These are phyloP conservation scores for Machaerirhynchus nigripectus DNA, from an alignment of 2,113 vertebrate species.

Conservation along the genomic window DNA sequence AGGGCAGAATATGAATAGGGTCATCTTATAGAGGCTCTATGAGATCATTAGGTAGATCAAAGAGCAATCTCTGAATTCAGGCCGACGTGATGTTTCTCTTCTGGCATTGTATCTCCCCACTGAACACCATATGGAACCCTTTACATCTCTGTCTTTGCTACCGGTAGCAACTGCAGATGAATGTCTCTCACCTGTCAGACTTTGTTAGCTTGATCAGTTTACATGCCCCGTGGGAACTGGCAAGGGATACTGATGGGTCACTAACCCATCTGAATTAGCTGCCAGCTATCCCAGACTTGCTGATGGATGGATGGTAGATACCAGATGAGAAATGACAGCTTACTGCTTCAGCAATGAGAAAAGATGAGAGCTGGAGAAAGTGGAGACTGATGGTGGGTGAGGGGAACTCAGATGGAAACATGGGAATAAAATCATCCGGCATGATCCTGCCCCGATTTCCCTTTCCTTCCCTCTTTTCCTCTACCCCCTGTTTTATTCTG, in stretches of 20 bases:
- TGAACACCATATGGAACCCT: slow-evolving; percentile 2
- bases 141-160: neutral
- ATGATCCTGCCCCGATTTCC: neutral
- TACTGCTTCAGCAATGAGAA: neutral
- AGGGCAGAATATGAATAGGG: neutral
- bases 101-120: neutral
- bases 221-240: neutral
- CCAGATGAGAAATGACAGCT: slow-evolving; percentile 1
- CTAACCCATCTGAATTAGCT: neutral
- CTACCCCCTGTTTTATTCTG: neutral
- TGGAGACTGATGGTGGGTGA: neutral
- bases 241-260: neutral
- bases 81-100: neutral
- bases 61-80: neutral
- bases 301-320: neutral
- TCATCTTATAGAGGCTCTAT: neutral
- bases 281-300: neutral
- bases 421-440: neutral
- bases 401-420: neutral
- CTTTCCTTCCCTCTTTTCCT: neutral
- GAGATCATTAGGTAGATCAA: neutral
- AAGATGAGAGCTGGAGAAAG: neutral
- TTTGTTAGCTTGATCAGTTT: slow-evolving; percentile 7
- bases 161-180: neutral
- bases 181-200: slow-evolving; percentile 28